Evolutionary conservation across 2,888 invertebrate species (phyloP).

Genomic region (Hirtodrosophila confusa): DNA sequence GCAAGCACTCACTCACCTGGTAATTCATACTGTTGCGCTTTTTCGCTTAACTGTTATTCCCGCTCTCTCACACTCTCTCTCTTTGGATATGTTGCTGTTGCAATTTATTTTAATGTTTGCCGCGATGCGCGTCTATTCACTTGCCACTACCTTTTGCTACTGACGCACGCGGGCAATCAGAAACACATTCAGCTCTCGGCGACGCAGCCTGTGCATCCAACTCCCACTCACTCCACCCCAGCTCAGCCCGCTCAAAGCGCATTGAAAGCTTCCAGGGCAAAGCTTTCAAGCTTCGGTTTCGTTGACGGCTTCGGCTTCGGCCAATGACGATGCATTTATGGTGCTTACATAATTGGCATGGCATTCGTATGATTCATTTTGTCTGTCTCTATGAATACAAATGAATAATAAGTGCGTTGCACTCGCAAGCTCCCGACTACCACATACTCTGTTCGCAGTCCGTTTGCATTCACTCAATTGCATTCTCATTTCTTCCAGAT

Average conservation of each 20-base stretch:
- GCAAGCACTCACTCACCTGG: slow-evolving; percentile 49
- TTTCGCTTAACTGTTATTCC: not conserved
- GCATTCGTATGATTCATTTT: slow-evolving; percentile 34
- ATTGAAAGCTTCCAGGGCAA: slow-evolving; percentile 18
- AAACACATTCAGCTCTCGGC: slow-evolving; percentile 1
- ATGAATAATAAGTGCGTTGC: slow-evolving; percentile 14
- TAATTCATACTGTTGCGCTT: slow-evolving; percentile 58
- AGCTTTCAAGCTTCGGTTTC: slow-evolving; percentile 35
- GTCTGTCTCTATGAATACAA: slow-evolving; percentile 7
- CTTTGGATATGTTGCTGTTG: slow-evolving; percentile 4
- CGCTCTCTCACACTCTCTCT: not conserved
- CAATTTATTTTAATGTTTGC: not conserved
- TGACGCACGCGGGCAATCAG: slow-evolving; percentile 24
- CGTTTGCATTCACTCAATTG: too few relatives aligned
- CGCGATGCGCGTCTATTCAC: slow-evolving; percentile 12
- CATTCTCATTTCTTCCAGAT: too few relatives aligned
- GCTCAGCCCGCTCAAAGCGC: slow-evolving; percentile 1
- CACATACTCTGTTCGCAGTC: too few relatives aligned
- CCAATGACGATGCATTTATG: slow-evolving; percentile 8
- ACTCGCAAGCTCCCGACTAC: too few relatives aligned
- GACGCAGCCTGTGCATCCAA: not conserved
- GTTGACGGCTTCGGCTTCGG: slow-evolving; percentile 35
- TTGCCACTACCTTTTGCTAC: slow-evolving; percentile 36
- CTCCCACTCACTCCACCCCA: not conserved
- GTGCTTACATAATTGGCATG: slow-evolving; percentile 26